Base-by-base conservation (phyloP, 1,140 invertebrate species). In the Rhagoletis zephyria region DNA sequence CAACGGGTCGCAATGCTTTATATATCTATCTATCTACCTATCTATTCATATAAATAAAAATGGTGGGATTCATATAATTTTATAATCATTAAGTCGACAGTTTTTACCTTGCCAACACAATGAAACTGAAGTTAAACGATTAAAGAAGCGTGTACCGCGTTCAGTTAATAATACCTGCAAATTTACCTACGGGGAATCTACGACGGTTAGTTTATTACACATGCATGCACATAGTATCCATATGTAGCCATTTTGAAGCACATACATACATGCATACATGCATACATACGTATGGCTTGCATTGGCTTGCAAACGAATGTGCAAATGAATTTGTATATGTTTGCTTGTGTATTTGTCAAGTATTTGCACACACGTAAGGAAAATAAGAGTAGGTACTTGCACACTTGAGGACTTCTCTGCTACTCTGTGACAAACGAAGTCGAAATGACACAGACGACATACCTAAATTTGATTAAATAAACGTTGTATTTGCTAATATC, bases 401-500 rank as follows among this genome's bases (percentile, higher is more conserved):
- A 30, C 30, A 30, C 30, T 30, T 30, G 30, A 30, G 30, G 56
- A 56, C 56, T 9, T n/a, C 56, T 42, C 16, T 74, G 19, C 74
- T 81, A n/a, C 30, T 81, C 30, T 30, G 30, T 81, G 48, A 81
- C 48, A 81, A 81, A 81, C 74, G 48, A 59, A 81, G 48, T 56
- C 10, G 74, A 81, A 51, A 48, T 81, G 74, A 9, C 74, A 56
- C 10, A 51, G n/a, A 51, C 48, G 14, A 9, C 14, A 16, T 51
- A 51, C 56, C 74, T 81, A 81, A 81, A 81, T 81, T 81, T 81
- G 74, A 81, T 81, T 56, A 81, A 81, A 81, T 81, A 81, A 81
- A 81, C 45, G 74, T 81, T 81, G 74, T 81, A 56, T 81, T 81
- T 81, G 74, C 74, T 81, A 81, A 81, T 81, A 81, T 81, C 74